Evolutionary conservation across 2,888 invertebrate species (phyloP).

Genomic region (Amaurobius ferox): DNA sequence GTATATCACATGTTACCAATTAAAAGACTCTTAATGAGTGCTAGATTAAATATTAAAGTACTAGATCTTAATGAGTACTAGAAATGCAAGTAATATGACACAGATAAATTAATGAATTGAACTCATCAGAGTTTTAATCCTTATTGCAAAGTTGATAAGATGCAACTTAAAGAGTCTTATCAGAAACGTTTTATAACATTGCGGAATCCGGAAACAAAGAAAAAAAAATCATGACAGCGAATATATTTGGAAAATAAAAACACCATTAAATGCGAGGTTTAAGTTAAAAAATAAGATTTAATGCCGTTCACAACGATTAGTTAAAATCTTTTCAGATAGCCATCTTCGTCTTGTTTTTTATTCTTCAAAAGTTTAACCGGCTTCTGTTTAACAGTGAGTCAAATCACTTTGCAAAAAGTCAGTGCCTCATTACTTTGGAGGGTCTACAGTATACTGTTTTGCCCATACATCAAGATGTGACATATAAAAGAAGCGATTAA

Average conservation of each 20-base stretch:
- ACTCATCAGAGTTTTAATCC: no score
- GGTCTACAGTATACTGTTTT: background rate
- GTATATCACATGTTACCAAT: no score
- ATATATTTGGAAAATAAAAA: background rate
- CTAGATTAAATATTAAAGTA: no score
- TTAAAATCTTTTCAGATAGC: slow-evolving; percentile 42
- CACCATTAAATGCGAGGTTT: slow-evolving; percentile 8
- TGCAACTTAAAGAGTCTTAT: no score
- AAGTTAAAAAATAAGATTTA: slow-evolving; percentile 50
- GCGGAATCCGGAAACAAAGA: slow-evolving; percentile 11
- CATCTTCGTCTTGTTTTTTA: slow-evolving; percentile 9
- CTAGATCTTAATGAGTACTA: no score
- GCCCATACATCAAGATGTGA: background rate
- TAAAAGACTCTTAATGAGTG: no score
- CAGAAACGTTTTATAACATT: slow-evolving; percentile 45
- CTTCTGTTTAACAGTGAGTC: background rate
- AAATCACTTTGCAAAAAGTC: slow-evolving; percentile 6
- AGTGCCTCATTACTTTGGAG: background rate
- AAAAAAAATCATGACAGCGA: slow-evolving; percentile 54
- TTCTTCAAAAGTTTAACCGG: background rate
- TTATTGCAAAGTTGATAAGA: no score
- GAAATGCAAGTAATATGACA: no score
- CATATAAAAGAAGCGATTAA: background rate
- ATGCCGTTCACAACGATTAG: slow-evolving; percentile 50
- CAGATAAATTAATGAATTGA: no score